Conservation (phyloP, 1,140 invertebrate genomes). For the Drosophila seguyi region DNA sequence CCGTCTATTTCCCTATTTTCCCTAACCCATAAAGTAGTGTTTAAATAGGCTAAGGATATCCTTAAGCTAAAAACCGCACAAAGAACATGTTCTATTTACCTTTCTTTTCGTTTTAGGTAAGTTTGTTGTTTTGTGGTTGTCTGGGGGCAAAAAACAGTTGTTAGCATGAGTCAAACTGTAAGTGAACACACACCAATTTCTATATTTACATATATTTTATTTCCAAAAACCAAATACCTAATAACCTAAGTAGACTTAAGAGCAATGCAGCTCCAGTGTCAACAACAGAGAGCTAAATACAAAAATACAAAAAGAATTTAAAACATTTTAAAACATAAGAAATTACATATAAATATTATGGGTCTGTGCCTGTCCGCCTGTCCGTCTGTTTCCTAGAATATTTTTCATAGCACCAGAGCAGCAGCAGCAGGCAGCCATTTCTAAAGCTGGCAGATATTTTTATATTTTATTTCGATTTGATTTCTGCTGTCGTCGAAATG, state of each 20-base stretch:
- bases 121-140: conserved; percentile 66
- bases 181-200: conserved; percentile 48
- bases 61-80: conserved; percentile 2
- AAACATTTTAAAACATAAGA: conserved; percentile 40
- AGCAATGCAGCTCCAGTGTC: conserved; percentile 21
- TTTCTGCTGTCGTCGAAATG: conserved; percentile 26
- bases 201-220: conserved; percentile 5
- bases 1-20: not conserved
- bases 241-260: conserved; percentile 46
- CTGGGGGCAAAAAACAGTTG: conserved; percentile 35
- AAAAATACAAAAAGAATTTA: conserved; percentile 22
- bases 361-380: conserved; percentile 10
- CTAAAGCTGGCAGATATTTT: conserved; percentile 32
- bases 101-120: conserved; percentile 73
- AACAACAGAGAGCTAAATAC: conserved; percentile 14
- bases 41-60: conserved; percentile 42
- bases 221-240: conserved; percentile 22
- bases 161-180: conserved; percentile 76
- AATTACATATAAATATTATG: conserved; percentile 40
- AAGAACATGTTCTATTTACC: conserved; percentile 34
- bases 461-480: conserved; percentile 63
- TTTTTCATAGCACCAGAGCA: conserved; percentile 55
- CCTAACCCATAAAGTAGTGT: conserved; percentile 22
- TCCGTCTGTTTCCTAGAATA: conserved; percentile 46
- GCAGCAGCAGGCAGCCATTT: conserved; percentile 13